Percentiles rank a stretch among this genome's conserved stretches.
Evolutionary conservation across 2,888 invertebrate species (phyloP).

Genomic region (Xanthia icteritia): DNA sequence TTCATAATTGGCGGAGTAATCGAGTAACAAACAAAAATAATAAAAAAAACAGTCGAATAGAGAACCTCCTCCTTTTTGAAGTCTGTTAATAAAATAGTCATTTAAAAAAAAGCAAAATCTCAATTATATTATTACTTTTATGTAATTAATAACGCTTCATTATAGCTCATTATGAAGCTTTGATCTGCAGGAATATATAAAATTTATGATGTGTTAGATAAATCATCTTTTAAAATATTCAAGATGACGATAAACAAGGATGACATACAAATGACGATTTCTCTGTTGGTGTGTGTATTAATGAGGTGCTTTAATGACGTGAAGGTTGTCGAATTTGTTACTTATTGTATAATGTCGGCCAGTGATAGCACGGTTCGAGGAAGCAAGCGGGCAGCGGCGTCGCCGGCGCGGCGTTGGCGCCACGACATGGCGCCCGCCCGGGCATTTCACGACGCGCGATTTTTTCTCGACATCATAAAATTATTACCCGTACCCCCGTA

Average conservation of each 20-base stretch:
- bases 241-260: conserved; percentile 52
- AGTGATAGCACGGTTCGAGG: conserved; percentile 84
- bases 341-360: conserved; percentile 78
- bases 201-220: conserved; percentile 27
- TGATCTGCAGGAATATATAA: conserved; percentile 29
- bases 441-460: conserved; percentile 75
- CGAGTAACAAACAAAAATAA: too few species aligned
- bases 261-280: conserved; percentile 65
- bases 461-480: conserved; percentile 80
- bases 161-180: conserved; percentile 32
- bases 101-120: conserved; percentile 9
- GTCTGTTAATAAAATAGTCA: background rate
- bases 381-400: conserved; percentile 81
- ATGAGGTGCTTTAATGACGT: conserved; percentile 66
- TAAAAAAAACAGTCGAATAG: too few species aligned
- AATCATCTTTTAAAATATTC: conserved; percentile 46
- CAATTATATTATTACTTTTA: conserved; percentile 10
- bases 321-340: conserved; percentile 71
- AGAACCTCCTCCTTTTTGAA: too few species aligned
- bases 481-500: conserved; percentile 74
- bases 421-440: conserved; percentile 82
- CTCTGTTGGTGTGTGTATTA: conserved; percentile 60
- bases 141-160: conserved; percentile 33
- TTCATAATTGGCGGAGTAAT: too few species aligned
- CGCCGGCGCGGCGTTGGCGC: conserved; percentile 81